Evolutionary conservation across 2,888 invertebrate genomes (phyloP).

Genomic region (Boloria euphrosyne): DNA sequence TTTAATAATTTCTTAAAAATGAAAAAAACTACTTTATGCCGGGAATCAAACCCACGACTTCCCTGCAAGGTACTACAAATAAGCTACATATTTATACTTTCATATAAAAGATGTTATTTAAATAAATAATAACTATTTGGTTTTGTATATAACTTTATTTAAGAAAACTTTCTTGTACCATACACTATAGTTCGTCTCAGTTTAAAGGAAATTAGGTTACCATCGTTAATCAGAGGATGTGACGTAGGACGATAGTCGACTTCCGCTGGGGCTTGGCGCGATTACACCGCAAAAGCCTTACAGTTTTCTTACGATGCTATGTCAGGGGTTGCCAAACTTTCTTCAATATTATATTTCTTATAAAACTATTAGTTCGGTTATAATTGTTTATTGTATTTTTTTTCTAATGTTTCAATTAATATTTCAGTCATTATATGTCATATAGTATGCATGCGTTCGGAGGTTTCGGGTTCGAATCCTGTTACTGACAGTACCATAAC

Average conservation of each 20-base stretch:
- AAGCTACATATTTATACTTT: too few species aligned
- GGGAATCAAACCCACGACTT: too few species aligned
- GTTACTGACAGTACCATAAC: too few species aligned
- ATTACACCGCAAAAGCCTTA: constrained; percentile 24
- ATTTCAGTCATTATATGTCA: too few species aligned
- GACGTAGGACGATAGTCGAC: constrained; percentile 49
- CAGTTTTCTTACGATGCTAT: constrained; percentile 19
- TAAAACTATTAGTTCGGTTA: too few species aligned
- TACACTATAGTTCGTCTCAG: constrained; percentile 57
- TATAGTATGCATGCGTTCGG: too few species aligned
- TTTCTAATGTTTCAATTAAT: too few species aligned
- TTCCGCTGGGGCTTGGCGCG: constrained; percentile 20
- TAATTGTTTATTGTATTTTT: neutral
- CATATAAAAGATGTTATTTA: too few species aligned
- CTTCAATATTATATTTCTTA: neutral
- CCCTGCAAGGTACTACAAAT: too few species aligned
- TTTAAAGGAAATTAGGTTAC: constrained; percentile 70
- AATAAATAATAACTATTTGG: neutral
- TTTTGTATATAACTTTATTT: neutral
- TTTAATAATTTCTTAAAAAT: too few species aligned
- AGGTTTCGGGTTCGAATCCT: too few species aligned
- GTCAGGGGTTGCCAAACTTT: constrained; percentile 7
- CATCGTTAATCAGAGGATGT: constrained; percentile 70
- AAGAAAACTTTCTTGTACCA: constrained; percentile 40
- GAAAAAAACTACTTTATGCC: too few species aligned